Conservation (phyloP, 2,797 vertebrate genomes). For the Diplodus sargus region DNA sequence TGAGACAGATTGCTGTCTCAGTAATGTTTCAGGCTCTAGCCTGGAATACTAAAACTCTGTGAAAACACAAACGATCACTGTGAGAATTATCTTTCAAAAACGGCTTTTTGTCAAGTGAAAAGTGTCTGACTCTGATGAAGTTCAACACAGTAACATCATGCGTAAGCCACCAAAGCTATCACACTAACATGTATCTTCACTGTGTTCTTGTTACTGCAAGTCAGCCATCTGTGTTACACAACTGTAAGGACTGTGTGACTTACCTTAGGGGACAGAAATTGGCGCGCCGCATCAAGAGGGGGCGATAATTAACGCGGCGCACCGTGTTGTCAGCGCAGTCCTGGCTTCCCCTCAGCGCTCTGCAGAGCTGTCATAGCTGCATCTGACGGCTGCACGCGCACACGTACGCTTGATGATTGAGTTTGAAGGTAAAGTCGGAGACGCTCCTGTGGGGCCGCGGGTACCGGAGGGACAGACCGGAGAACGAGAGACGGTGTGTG, state of each 20-base stretch:
- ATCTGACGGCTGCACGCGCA: constrained; percentile 23
- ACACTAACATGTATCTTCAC: constrained; percentile 5
- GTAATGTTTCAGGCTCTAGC: constrained; percentile 4
- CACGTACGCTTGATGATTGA: constrained; percentile 12
- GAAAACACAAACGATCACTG: not conserved
- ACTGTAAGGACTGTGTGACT: constrained; percentile 57
- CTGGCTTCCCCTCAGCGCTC: constrained; percentile 51
- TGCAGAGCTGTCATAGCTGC: constrained; percentile 52
- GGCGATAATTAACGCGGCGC: constrained; percentile 64
- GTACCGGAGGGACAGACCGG: constrained; percentile 26
- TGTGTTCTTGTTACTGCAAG: constrained; percentile 37
- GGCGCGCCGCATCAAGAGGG: constrained; percentile 45
- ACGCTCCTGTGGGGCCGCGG: constrained; percentile 42
- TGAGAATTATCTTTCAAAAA: not conserved
- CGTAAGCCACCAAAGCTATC: not conserved
- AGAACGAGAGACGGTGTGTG: constrained; percentile 16
- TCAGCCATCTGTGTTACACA: constrained; percentile 63
- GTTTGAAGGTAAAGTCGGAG: constrained; percentile 67
- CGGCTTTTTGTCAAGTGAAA: not conserved
- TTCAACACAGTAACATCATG: not conserved
- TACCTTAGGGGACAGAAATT: constrained; percentile 69
- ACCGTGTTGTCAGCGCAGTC: constrained; percentile 49
- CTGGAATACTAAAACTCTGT: not conserved
- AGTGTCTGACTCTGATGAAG: not conserved
- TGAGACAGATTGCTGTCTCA: not conserved